These are phyloP conservation scores for Hippopotamus amphibius DNA, from an alignment of 2,113 vertebrate species.

Conservation along the genomic window DNA sequence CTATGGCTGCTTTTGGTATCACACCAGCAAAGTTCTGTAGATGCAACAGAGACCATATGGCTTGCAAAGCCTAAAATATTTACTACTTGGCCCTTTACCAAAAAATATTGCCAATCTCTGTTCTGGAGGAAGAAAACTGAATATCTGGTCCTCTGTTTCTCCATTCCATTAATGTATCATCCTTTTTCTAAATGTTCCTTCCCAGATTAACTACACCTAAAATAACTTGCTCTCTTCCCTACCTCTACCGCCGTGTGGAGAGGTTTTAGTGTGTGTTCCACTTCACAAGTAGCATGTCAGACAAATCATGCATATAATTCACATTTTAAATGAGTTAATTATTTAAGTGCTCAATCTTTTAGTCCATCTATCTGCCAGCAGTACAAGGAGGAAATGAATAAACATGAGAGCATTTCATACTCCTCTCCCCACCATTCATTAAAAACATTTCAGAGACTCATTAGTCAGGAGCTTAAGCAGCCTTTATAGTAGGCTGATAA, in stretches of 20 bases:
- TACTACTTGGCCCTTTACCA: background rate
- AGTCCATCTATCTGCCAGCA: constrained; percentile 65
- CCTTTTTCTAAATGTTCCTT: constrained; percentile 32
- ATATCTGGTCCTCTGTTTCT: background rate
- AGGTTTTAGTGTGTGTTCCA: constrained; percentile 56
- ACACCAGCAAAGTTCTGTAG: background rate
- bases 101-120: background rate
- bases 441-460: constrained; percentile 66
- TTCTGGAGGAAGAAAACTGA: background rate
- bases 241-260: background rate
- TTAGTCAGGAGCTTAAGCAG: constrained; percentile 72
- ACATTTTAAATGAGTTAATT: constrained; percentile 79
- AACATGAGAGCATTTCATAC: constrained; percentile 71
- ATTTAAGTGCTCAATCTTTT: constrained; percentile 81
- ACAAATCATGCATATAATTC: constrained; percentile 77
- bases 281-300: constrained; percentile 62
- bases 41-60: background rate
- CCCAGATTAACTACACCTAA: constrained; percentile 1
- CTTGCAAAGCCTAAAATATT: background rate
- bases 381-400: constrained; percentile 78
- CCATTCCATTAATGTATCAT: background rate
- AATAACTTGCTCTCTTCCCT: constrained; percentile 28
- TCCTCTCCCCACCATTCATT: constrained; percentile 72
- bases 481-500: constrained; percentile 63
- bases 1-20: background rate